Percentiles rank a stretch among this genome's conserved stretches.
These are phyloP conservation scores for Trichosurus vulpecula DNA, from an alignment of 2,797 vertebrate species.

Conservation along the genomic window DNA sequence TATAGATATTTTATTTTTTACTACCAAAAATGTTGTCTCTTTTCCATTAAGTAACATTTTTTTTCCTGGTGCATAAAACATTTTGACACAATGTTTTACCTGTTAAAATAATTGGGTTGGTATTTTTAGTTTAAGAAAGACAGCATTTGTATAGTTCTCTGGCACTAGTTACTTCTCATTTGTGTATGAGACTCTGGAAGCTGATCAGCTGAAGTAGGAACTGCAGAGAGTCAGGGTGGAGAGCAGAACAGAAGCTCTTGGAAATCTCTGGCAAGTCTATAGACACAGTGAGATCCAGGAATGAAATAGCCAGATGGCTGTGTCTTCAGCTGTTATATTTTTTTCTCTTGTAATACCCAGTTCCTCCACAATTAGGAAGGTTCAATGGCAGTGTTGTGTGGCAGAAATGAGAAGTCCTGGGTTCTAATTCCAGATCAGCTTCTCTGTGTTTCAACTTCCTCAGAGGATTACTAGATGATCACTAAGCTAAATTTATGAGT, in stretches of 20 bases:
- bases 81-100: constrained; percentile 40
- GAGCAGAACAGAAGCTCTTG: background rate
- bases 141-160: background rate
- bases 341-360: background rate
- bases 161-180: background rate
- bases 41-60: constrained; percentile 24
- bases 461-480: background rate
- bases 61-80: background rate
- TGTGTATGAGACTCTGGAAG: background rate
- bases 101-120: constrained; percentile 12
- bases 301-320: background rate
- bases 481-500: background rate
- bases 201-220: background rate
- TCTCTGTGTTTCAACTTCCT: background rate
- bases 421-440: background rate
- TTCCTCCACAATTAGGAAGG: background rate
- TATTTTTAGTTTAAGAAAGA: background rate
- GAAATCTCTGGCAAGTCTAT: background rate
- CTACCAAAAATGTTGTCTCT: background rate
- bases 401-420: background rate
- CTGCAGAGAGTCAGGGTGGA: background rate
- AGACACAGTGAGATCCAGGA: background rate
- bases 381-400: background rate
- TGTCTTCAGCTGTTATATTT: background rate
- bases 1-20: constrained; percentile 39